Evolutionary conservation across 2,888 invertebrate species (phyloP).

Genomic region (Abrostola tripartita): DNA sequence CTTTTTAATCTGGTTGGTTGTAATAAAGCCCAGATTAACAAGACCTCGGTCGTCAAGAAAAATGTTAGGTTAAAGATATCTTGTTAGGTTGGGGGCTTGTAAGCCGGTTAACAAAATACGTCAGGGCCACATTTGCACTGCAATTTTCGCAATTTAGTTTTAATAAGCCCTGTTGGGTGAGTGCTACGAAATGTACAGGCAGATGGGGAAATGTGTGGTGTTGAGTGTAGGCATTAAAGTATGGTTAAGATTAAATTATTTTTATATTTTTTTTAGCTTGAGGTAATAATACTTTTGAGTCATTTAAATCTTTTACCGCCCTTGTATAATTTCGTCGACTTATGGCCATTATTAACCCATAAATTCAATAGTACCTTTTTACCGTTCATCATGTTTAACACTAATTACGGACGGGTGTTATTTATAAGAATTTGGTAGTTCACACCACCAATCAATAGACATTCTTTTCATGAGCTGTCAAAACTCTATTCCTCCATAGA

Average conservation of each 20-base stretch:
- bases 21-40: slow-evolving; percentile 52
- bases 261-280: background rate
- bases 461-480: too few relatives aligned
- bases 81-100: slow-evolving; percentile 58
- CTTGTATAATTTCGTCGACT: too few relatives aligned
- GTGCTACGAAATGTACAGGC: slow-evolving; percentile 76
- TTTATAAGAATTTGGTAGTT: too few relatives aligned
- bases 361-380: too few relatives aligned
- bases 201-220: slow-evolving; percentile 56
- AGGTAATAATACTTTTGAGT: background rate
- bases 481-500: too few relatives aligned
- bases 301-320: background rate
- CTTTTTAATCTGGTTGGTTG: slow-evolving; percentile 58
- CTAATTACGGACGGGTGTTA: too few relatives aligned
- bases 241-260: background rate
- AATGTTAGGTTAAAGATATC: slow-evolving; percentile 54
- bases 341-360: too few relatives aligned
- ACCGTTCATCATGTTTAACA: too few relatives aligned
- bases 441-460: too few relatives aligned
- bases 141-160: slow-evolving; percentile 88
- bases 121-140: slow-evolving; percentile 85
- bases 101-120: slow-evolving; percentile 80
- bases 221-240: slow-evolving; percentile 53
- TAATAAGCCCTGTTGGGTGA: slow-evolving; percentile 82
- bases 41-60: slow-evolving; percentile 51